Conservation (phyloP, 2,888 invertebrate species). For the Acheta domesticus region DNA sequence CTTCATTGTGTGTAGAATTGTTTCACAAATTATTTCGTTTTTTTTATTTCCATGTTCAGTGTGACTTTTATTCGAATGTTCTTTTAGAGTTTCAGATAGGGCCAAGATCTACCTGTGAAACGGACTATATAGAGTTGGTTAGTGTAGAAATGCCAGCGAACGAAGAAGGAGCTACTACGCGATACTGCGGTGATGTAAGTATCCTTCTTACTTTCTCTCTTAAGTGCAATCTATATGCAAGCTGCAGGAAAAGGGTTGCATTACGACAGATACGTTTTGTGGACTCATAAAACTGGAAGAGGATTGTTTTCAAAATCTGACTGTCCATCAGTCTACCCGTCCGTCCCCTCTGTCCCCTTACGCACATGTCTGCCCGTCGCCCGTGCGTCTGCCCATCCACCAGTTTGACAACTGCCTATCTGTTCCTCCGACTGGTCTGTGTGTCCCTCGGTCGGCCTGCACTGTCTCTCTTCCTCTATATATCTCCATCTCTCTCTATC, state of each 20-base stretch:
- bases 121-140: constrained; percentile 64
- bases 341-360: too few relatives aligned
- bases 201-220: constrained; percentile 22
- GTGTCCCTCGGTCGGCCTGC: too few relatives aligned
- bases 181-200: constrained; percentile 52
- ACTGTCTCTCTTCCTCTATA: background rate
- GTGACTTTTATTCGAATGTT: background rate
- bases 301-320: too few relatives aligned
- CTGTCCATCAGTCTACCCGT: too few relatives aligned
- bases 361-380: too few relatives aligned
- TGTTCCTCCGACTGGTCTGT: too few relatives aligned
- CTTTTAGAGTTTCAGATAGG: constrained; percentile 61
- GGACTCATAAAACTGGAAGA: too few relatives aligned
- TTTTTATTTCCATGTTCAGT: too few relatives aligned
- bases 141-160: constrained; percentile 48
- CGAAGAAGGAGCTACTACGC: constrained; percentile 41
- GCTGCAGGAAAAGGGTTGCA: too few relatives aligned
- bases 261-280: too few relatives aligned
- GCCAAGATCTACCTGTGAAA: constrained; percentile 56
- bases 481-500: background rate
- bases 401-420: too few relatives aligned
- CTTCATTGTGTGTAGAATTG: constrained; percentile 21
- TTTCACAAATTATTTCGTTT: constrained; percentile 41
- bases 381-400: too few relatives aligned
- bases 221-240: background rate